Conservation (phyloP, 1,140 invertebrate species). For the Drosophila suzukii region DNA sequence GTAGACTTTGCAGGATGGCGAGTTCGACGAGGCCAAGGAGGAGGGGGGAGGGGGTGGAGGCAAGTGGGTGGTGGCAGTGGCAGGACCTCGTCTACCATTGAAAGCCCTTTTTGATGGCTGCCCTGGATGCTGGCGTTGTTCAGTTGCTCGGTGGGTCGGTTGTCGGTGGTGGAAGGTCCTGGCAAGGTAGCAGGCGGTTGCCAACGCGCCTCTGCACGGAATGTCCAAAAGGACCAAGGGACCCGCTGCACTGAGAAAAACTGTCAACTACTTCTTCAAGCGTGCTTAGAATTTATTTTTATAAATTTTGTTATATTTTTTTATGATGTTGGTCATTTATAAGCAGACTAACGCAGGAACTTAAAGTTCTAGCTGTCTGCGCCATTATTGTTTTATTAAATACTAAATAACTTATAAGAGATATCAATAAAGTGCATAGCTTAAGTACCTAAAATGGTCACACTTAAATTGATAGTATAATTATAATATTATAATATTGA, state of each 20-base stretch:
- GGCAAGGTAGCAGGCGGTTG: conserved; percentile 64
- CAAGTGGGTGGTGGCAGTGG: neutral
- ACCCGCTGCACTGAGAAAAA: conserved; percentile 16
- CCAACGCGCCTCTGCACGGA: conserved; percentile 48
- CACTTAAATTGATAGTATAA: too few relatives aligned
- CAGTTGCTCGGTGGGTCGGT: conserved; percentile 16
- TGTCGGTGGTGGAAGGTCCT: conserved; percentile 24
- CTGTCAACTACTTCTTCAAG: neutral
- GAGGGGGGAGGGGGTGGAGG: neutral
- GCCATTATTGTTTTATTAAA: too few relatives aligned
- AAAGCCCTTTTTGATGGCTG: conserved; percentile 76
- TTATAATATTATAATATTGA: too few relatives aligned
- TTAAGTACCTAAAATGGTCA: too few relatives aligned
- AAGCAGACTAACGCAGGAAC: too few relatives aligned
- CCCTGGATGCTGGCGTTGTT: conserved; percentile 9
- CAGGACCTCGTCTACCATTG: conserved; percentile 69
- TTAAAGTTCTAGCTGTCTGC: too few relatives aligned
- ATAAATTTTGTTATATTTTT: too few relatives aligned
- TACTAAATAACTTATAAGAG: too few relatives aligned
- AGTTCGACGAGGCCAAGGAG: conserved; percentile 7
- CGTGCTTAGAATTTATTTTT: neutral
- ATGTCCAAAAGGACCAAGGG: conserved; percentile 72
- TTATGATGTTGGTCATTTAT: too few relatives aligned
- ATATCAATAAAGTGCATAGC: too few relatives aligned
- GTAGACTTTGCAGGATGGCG: conserved; percentile 18